These are phyloP conservation scores for Girardia tigrina DNA, from an alignment of 2,888 invertebrate species.

Conservation along the genomic window DNA sequence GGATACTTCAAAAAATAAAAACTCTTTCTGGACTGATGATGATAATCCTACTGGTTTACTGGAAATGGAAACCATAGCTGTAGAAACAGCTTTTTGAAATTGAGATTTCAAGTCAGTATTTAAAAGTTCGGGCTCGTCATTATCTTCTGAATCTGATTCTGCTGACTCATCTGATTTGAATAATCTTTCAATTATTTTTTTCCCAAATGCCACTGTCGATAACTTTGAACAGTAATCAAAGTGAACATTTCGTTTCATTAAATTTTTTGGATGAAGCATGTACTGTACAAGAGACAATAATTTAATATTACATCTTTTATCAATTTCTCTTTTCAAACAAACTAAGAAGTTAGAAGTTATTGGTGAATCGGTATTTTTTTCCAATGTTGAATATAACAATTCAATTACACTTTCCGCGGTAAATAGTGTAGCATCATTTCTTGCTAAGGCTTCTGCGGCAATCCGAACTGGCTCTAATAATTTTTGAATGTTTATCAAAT, in stretches of 20 bases:
- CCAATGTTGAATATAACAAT: neutral
- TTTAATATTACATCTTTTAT: neutral
- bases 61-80: constrained; percentile 10
- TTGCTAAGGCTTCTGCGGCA: neutral
- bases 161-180: neutral
- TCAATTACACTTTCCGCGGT: neutral
- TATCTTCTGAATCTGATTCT: constrained; percentile 17
- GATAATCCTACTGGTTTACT: constrained; percentile 14
- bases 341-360: neutral
- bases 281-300: neutral
- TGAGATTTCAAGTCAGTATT: constrained; percentile 17
- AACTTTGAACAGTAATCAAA: constrained; percentile 1
- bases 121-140: constrained; percentile 12
- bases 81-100: neutral
- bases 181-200: neutral
- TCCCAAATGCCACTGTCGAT: neutral
- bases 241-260: neutral
- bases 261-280: neutral
- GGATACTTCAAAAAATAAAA: constrained; percentile 5
- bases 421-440: neutral
- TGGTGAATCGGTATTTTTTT: neutral
- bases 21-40: constrained; percentile 17
- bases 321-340: neutral
- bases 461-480: neutral
- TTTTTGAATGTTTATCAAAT: neutral